Percentiles rank a stretch among this genome's conserved stretches.
Evolutionary conservation across 2,888 invertebrate genomes (phyloP).

Genomic region (Epistrophe grossulariae): DNA sequence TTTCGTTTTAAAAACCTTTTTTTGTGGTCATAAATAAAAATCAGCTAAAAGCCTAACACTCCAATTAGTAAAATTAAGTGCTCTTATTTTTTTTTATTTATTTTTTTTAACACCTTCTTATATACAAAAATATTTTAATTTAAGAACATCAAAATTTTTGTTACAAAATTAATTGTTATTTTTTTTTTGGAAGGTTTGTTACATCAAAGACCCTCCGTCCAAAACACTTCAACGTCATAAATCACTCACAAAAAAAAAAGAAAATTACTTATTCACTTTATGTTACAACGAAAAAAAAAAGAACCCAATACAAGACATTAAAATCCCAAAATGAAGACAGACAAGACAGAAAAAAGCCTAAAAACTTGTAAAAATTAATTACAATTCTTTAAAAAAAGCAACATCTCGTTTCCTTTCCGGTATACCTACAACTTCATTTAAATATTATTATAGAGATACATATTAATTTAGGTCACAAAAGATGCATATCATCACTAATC

Average conservation of each 20-base stretch:
- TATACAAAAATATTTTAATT: not conserved
- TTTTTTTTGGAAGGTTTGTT: not conserved
- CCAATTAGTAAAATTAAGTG: too few species aligned
- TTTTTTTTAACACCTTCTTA: not conserved
- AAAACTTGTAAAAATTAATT: not conserved
- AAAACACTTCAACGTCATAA: constrained; percentile 4
- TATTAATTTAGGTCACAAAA: constrained; percentile 34
- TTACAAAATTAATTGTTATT: not conserved
- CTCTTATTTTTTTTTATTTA: not conserved
- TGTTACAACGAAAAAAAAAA: not conserved
- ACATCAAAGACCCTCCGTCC: constrained; percentile 1
- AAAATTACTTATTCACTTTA: not conserved
- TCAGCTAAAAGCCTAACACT: too few species aligned
- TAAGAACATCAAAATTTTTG: not conserved
- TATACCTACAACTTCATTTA: constrained; percentile 3
- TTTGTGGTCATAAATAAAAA: too few species aligned
- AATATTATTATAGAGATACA: not conserved
- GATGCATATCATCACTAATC: constrained; percentile 40
- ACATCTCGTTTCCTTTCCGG: not conserved
- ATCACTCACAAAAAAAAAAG: constrained; percentile 8
- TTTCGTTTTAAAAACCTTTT: too few species aligned
- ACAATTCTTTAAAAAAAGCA: constrained; percentile 4
- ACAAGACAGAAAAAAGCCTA: not conserved
- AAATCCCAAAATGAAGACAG: not conserved
- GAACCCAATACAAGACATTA: not conserved